Base-by-base conservation (phyloP, 2,113 vertebrate species). In the Channa argus region DNA sequence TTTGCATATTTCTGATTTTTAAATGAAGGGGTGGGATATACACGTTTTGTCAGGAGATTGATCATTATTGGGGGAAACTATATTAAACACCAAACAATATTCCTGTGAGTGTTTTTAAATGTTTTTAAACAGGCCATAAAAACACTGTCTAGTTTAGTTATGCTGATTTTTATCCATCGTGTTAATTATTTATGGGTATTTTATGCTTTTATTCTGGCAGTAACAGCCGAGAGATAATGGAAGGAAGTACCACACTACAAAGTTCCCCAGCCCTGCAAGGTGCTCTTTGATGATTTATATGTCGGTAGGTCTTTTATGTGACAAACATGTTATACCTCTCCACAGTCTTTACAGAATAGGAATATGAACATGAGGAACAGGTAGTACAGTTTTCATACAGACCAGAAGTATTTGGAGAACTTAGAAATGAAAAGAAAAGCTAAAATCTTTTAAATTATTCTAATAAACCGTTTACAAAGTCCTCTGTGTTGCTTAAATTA, bases 151-250 rank as follows among this genome's bases (percentile, higher is more conserved):
- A 5, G 6, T 24, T 24, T 24, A 24, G 24, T 24, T 3, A 43
- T 51, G 0, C 4, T 60, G 38, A 45, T 13, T 61, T 7, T 0
- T 36, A 5, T 55, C 45, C 0, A 3, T 15, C 1, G 7, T 43
- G 33, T 10, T 8, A 39, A 11, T 13, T 33, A 8, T 39, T 38
- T 45, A 5, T 0, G 1, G 1, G 5, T n/a, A 8, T 45, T 49
- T 37, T 13, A 12, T 68, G 2, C 3, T 12, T 61, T 60, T 62
- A 33, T 78, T 41, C 64, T 64, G 14, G 52, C 66, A 70, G 64
- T 1, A 1, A 4, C 45, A 14, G 6, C 14, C 5, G 8, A 51
- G 9, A 37, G 33, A 5, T 39, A 37, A 24, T 24, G 24, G 24
- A 24, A 24, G 24, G 33, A 33, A 44, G 5, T 6, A 24, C 15